Percentiles rank a stretch among this genome's conserved stretches.
phyloP scores from a whole-genome alignment of 2,888 invertebrate species.

The Branchipolynoe longqiensis region DNA sequence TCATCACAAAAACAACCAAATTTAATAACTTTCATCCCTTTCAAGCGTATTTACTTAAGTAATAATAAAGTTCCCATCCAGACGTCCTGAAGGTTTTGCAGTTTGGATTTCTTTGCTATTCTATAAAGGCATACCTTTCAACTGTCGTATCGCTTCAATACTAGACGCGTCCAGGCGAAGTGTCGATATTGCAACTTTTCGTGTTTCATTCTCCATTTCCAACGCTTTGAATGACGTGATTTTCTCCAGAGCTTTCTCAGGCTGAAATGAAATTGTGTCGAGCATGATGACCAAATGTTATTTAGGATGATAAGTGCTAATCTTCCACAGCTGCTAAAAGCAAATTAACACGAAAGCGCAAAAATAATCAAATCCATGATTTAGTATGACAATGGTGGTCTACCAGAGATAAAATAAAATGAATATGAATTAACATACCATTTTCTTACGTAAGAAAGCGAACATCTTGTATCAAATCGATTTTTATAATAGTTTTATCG shows the following conservation, averaged over 20 bases:
- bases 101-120: not conserved
- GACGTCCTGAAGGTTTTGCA: not conserved
- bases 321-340: too few species aligned
- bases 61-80: not conserved
- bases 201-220: slow-evolving; percentile 88
- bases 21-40: not conserved
- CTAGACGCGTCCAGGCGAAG: slow-evolving; percentile 91
- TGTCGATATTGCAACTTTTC: slow-evolving; percentile 87
- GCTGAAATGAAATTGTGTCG: slow-evolving; percentile 49
- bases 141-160: slow-evolving; percentile 84
- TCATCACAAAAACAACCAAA: not conserved
- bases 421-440: too few species aligned
- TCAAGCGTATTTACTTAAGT: not conserved
- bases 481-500: too few species aligned
- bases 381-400: too few species aligned
- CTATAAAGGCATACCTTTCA: slow-evolving; percentile 87
- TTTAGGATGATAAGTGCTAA: too few species aligned
- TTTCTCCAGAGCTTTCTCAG: slow-evolving; percentile 83
- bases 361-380: too few species aligned
- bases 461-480: too few species aligned
- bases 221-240: slow-evolving; percentile 88
- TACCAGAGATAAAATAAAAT: too few species aligned
- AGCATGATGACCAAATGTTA: too few species aligned
- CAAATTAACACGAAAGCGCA: too few species aligned
- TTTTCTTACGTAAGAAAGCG: too few species aligned